A percentile compares a stretch with the other conserved stretches of the same genome.
These are phyloP conservation scores for Nasonovia ribisnigri DNA, from an alignment of 2,888 invertebrate species.

Conservation along the genomic window DNA sequence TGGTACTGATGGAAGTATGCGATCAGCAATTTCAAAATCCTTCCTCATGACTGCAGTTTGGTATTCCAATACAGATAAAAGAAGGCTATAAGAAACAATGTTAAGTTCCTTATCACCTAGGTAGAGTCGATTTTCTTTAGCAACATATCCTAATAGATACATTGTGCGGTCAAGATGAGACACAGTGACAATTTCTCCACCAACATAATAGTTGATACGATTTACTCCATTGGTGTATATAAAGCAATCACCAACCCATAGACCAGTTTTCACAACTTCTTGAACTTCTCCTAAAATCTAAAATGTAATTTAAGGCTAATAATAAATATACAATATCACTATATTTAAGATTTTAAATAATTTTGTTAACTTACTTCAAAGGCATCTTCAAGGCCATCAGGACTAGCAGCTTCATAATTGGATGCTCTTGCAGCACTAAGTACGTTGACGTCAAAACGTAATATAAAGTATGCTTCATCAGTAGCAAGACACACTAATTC, in stretches of 20 bases:
- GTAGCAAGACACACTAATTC: constrained; percentile 93
- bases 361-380: constrained; percentile 81
- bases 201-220: constrained; percentile 98
- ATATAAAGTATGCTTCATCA: constrained; percentile 94
- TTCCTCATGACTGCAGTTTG: constrained; percentile 99
- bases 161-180: constrained; percentile 97
- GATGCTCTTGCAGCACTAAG: constrained; percentile 84
- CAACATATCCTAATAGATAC: constrained; percentile 96
- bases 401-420: constrained; percentile 70
- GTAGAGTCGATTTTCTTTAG: constrained; percentile 95
- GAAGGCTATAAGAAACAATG: constrained; percentile 87
- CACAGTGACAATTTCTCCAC: constrained; percentile 98
- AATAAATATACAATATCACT: not conserved
- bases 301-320: constrained; percentile 62
- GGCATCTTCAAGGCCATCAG: constrained; percentile 95
- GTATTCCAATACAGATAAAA: constrained; percentile 96
- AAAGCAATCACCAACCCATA: constrained; percentile 99
- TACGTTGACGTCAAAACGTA: constrained; percentile 87
- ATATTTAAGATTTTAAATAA: not conserved
- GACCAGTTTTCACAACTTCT: constrained; percentile 92
- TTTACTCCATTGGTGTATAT: constrained; percentile 99
- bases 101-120: constrained; percentile 98
- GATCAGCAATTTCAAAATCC: constrained; percentile 95
- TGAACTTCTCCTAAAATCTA: constrained; percentile 88
- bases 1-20: constrained; percentile 94